These are phyloP conservation scores for Eretmochelys imbricata DNA, from an alignment of 2,113 vertebrate species.

Conservation along the genomic window DNA sequence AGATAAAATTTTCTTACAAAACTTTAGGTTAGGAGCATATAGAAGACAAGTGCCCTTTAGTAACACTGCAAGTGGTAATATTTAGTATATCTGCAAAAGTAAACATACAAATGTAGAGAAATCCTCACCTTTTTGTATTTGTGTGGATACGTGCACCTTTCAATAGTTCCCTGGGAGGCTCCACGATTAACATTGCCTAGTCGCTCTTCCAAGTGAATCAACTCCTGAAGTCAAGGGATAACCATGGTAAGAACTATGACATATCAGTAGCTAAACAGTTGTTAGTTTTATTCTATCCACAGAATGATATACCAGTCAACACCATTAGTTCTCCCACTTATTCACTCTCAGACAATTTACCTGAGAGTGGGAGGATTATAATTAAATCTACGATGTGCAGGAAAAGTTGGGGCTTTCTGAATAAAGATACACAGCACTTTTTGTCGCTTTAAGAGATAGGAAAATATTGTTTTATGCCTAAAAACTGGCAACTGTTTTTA, in stretches of 20 bases:
- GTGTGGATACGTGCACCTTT: constrained; percentile 99
- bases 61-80: neutral
- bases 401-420: neutral
- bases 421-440: neutral
- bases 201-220: constrained; percentile 98
- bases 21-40: neutral
- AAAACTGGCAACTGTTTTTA: neutral
- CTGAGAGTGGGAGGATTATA: neutral
- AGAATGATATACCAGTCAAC: neutral
- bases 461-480: neutral
- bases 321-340: neutral
- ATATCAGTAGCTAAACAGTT: neutral
- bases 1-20: neutral
- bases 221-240: constrained; percentile 84
- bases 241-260: constrained; percentile 24
- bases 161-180: constrained; percentile 99
- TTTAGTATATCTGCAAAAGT: neutral
- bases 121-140: constrained; percentile 98
- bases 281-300: constrained; percentile 10
- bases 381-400: neutral
- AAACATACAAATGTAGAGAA: neutral
- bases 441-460: neutral
- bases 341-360: neutral
- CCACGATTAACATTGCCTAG: constrained; percentile 98
- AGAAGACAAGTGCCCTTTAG: neutral